Base-by-base conservation (phyloP, 1,140 invertebrate genomes). In the Drosophila simulans region DNA sequence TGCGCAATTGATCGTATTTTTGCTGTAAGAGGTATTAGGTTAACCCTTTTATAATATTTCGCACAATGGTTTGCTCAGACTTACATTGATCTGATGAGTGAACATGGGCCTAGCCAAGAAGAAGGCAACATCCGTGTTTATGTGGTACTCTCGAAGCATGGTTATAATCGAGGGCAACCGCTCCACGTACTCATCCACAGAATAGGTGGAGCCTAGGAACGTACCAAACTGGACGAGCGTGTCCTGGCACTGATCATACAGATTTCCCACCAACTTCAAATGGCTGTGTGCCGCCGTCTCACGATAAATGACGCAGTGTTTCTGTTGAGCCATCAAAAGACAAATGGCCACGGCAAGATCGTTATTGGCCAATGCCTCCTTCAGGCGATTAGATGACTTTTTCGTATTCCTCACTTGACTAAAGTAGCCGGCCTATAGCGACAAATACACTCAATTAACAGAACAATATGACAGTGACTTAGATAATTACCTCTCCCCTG, bases 171-270 rank as follows among this genome's bases (percentile, higher is more conserved):
- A 95, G 0, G 99, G 99, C 73, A 99, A 93, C 69, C 97, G 94
- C 35, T 96, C 96, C 0, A 96, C 95, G 92, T 99, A 99, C 92
- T 99, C 99, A 77, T 99, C 98, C 15, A 98, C 96, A 11, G 97
- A 98, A 91, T 99, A 95, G 25, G 97, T 97, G 22, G 97, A 97
- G 0, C 97, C 97, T 55, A 99, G 93, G 93, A 99, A 99, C 15
- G 97, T 98, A 25, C 98, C 98, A 92, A 99, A 99, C 92, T 99
- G 99, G 3, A 99, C 97, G 40, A 99, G 93, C 0, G 98, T 98
- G 93, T 99, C 99, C 93, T 99, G 99, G 92, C 98, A 99, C 94
- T 99, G 95, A 92, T 96, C 95, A 2, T 96, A 96, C 22, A 96
- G 90, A 77, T 96, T 95, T 10, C 97, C 97, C 55, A 98, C 97